Evolutionary conservation across 2,797 vertebrate species (phyloP), one percentile per base, ranked within the genome.

Genomic region (Crenichthys baileyi): DNA sequence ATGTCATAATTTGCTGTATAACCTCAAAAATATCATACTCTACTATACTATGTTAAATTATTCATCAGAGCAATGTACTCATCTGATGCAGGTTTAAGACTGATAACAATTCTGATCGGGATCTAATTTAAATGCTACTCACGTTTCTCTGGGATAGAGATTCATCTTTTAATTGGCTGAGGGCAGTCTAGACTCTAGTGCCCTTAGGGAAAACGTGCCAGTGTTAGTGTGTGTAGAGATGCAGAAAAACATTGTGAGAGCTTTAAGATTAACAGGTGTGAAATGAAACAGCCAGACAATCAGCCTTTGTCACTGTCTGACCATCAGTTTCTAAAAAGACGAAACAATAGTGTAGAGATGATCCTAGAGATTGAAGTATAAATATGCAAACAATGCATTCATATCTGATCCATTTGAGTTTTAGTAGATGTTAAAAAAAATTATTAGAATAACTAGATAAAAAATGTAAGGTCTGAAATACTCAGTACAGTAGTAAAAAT

Each of bases 221-320:
- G 77, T 4, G 46, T 26, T 53, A 58, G 71, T 72, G 83, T 63
- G 84, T 82, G 76, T 85, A 65, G 53, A 26, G 46, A 24, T 61
- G 75, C 41, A 24, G 39, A 3, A 18, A 41, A 68, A 63, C 20
- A 26, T 18, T 74, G 76, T 75, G 67, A 79, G 75, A 79, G 72
- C 72, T 76, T 78, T 76, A 81, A 55, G 31, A 77, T 81, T 89
- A 92, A 90, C 87, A 91, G 83, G 89, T 94, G 87, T 93, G 89
- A 93, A 93, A 93, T 92, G 86, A 93, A 86, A 26, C 60, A 91
- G 79, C 79, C 86, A 89, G 88, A 89, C 78, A 44, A 63, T 79
- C 86, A 90, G 31, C 90, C 90, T 88, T 89, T 53, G 78, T 80
- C 91, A 75, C 81, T 26, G 77, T 80, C 88, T 89, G 88, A 87